These are phyloP conservation scores for Pavo muticus DNA, from an alignment of 2,113 vertebrate genomes.

Conservation along the genomic window DNA sequence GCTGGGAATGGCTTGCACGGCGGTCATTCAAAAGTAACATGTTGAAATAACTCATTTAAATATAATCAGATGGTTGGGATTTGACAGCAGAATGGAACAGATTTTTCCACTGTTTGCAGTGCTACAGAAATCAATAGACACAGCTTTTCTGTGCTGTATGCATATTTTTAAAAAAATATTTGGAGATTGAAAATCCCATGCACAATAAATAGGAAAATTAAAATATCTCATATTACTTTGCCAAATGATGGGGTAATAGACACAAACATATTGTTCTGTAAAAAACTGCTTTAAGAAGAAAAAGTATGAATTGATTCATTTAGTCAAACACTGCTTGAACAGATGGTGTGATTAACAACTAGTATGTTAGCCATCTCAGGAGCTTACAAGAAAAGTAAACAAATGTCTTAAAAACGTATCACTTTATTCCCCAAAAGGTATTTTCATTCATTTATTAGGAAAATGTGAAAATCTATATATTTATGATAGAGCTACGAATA, in stretches of 20 bases:
- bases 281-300: slow-evolving; percentile 79
- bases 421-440: slow-evolving; percentile 78
- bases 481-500: slow-evolving; percentile 29
- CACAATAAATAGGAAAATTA: slow-evolving; percentile 84
- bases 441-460: slow-evolving; percentile 75
- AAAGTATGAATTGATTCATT: slow-evolving; percentile 82
- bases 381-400: slow-evolving; percentile 82
- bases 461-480: slow-evolving; percentile 65
- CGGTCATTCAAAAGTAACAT: slow-evolving; percentile 71
- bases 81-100: slow-evolving; percentile 83
- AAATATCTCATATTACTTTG: slow-evolving; percentile 81
- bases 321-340: slow-evolving; percentile 77
- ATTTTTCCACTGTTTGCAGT: slow-evolving; percentile 82
- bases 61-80: slow-evolving; percentile 84
- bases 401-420: slow-evolving; percentile 79
- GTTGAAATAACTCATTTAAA: slow-evolving; percentile 78
- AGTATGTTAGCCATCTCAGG: slow-evolving; percentile 85
- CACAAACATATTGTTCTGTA: slow-evolving; percentile 83
- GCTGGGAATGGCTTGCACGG: slow-evolving; percentile 41
- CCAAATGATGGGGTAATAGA: slow-evolving; percentile 84
- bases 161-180: slow-evolving; percentile 81
- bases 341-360: slow-evolving; percentile 87
- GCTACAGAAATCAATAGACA: slow-evolving; percentile 82
- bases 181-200: slow-evolving; percentile 81
- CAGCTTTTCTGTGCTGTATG: slow-evolving; percentile 79